Base-by-base conservation (phyloP, 2,113 vertebrate genomes). In the Vombatus ursinus region DNA sequence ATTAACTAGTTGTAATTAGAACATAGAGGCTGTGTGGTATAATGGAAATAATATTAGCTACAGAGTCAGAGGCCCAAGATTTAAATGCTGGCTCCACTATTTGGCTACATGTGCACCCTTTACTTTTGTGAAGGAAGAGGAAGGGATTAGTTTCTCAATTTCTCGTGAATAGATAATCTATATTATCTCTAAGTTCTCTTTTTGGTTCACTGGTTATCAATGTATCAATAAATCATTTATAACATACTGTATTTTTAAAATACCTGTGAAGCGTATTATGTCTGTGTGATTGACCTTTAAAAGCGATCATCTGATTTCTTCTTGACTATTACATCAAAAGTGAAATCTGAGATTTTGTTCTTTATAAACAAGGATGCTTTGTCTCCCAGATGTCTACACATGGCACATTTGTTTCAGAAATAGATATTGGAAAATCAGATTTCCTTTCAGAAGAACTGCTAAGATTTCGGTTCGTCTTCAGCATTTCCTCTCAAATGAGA, bases 251-350 rank as follows among this genome's bases (percentile, higher is more conserved):
- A 77, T 77, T n/a, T 8, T 7, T 22, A 14, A 31, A 47, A 52
- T 28, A 52, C 12, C 0, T 7, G 3, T 0, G 0, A 77, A 37
- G 37, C 14, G 2, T 31, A 28, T 8, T 11, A n/a, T 14, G 25
- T 12, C 51, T 6, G 52, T 52, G 44, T 8, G 3, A 16, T 8
- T 14, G 1, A 19, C 44, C 53, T 50, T 25, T 16, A 14, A 57
- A 47, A 16, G 50, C 1, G 22, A 7, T 48, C 52, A 23, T 44
- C 24, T 26, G 47, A 26, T 23, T 50, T 50, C 53, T 50, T 90
- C 57, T 91, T 19, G 0, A n/a, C 23, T n/a, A 10, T 77, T 37
- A 8, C 24, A 14, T 53, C 48, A 77, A 37, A 31, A 31, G 12
- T 51, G 52, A 11, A 92, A 22, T 54, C 54, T 93, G 44, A 50